Evolutionary conservation across 2,113 vertebrate genomes (phyloP), one percentile per base, ranked within the genome.

Genomic region (Neodon shergylaensis): DNA sequence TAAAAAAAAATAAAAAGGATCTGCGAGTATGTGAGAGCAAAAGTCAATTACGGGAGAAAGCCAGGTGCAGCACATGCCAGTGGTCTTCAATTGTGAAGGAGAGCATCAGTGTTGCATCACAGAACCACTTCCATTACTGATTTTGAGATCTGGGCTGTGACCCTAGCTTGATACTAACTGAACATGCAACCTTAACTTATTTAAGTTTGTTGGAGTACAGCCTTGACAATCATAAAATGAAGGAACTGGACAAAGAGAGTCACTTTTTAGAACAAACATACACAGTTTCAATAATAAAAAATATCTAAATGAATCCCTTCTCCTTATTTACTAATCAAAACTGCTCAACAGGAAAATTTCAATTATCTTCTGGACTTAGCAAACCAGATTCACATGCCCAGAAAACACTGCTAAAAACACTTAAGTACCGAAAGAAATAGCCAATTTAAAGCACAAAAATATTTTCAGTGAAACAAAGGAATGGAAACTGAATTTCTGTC

Each of bases 41-140:
- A 91, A 95, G 85, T 86, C 92, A 93, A 61, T 90, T 88, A 85
- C 3, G 95, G 95, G 96, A 96, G 88, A 95, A 97, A 97, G 96
- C 96, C 97, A 97, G 77, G 88, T 73, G 70, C 96, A 94, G 84
- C n/a, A 87, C 70, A 84, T 28, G 88, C 72, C 84, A 91, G 65
- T 92, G 63, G 89, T 77, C 58, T 96, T 95, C 85, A 87, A 17
- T 63, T 78, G 82, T 74, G 81, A 97, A 93, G 47, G 65, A 96
- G 58, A 92, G 49, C 31, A 94, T 61, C 70, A 61, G 42, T 65
- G 72, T 9, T 86, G 84, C 6, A 74, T n/a, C 52, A 61, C 22
- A 82, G 89, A 95, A 95, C 66, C 61, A 82, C 42, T 92, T 88
- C 65, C 61, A 52, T 94, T 36, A 49, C 0, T 92, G 73, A 91